Conservation (phyloP, 2,797 vertebrate genomes). For the Loriculus beryllinus region DNA sequence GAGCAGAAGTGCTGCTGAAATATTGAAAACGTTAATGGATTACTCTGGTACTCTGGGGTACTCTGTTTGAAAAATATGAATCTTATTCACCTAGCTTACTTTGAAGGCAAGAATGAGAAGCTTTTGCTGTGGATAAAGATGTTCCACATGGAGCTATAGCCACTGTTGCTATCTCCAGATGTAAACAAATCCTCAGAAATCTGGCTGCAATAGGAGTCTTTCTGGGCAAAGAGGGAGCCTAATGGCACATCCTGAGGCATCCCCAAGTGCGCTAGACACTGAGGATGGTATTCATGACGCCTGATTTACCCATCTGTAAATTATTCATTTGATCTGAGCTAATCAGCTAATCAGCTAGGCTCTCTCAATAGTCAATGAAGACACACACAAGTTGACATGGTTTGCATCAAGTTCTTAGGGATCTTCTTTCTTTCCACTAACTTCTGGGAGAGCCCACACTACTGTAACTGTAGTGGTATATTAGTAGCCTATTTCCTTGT, state of each 20-base stretch:
- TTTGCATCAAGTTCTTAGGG: neutral
- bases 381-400: neutral
- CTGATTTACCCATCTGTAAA: conserved; percentile 15
- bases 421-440: neutral
- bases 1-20: conserved; percentile 26
- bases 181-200: neutral
- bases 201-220: neutral
- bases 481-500: neutral
- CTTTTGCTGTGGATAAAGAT: neutral
- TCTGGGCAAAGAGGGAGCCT: neutral
- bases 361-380: neutral
- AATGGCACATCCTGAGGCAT: neutral
- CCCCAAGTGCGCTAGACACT: neutral
- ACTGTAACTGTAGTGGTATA: neutral
- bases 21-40: conserved; percentile 32
- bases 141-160: neutral
- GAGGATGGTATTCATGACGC: neutral
- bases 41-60: too few species aligned
- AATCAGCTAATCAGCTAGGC: neutral
- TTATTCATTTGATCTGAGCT: conserved; percentile 8
- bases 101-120: neutral
- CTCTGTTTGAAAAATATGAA: neutral
- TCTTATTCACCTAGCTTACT: neutral
- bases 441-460: neutral
- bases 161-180: neutral